Evolutionary conservation across 2,888 invertebrate species (phyloP).

Genomic region (Leucoma salicis): DNA sequence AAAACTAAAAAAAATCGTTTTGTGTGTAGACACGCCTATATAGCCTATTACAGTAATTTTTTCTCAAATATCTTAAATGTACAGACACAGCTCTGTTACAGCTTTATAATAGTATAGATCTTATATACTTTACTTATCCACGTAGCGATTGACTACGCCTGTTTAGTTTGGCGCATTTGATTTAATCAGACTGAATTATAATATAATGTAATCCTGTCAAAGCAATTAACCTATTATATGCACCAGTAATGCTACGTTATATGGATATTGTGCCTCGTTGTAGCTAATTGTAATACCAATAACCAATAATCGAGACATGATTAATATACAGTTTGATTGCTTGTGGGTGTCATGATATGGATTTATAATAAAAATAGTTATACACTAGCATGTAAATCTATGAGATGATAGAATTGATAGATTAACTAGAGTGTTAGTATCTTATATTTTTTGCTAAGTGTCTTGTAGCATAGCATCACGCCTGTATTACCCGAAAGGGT

Average conservation of each 20-base stretch:
- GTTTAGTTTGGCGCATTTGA: background rate
- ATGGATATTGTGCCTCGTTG: background rate
- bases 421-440: too few species aligned
- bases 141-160: background rate
- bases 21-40: too few species aligned
- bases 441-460: too few species aligned
- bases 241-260: conserved; percentile 1
- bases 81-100: background rate
- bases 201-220: conserved; percentile 6
- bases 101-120: background rate
- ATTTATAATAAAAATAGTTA: background rate
- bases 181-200: conserved; percentile 4
- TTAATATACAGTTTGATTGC: background rate
- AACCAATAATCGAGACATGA: background rate
- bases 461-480: too few species aligned
- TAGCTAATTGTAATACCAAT: conserved; percentile 1
- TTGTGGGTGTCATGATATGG: background rate
- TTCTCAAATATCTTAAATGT: too few species aligned
- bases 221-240: conserved; percentile 5
- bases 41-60: too few species aligned
- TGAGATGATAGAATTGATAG: too few species aligned
- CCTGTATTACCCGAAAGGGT: too few species aligned
- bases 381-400: too few species aligned
- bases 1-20: too few species aligned
- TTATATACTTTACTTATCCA: background rate